A percentile compares a stretch with the other conserved stretches of the same genome.
Evolutionary conservation across 1,140 invertebrate species (phyloP).

Genomic region (Tetragonula clypearis): DNA sequence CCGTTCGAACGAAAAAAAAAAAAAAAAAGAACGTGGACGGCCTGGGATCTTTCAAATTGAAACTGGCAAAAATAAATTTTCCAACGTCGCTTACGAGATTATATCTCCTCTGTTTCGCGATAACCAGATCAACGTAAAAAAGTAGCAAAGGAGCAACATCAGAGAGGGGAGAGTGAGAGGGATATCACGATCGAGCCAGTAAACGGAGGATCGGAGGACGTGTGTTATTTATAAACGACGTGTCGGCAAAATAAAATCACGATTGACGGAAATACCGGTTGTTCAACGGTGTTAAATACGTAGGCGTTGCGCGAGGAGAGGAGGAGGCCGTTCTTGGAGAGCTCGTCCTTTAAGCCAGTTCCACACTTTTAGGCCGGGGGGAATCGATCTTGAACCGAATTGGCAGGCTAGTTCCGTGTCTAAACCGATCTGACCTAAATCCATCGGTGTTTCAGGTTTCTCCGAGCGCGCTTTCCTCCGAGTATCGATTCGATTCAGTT

Average conservation of each 20-base stretch:
- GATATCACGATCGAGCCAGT: conserved; percentile 17
- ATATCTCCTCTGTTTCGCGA: conserved; percentile 20
- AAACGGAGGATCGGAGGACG: conserved; percentile 1
- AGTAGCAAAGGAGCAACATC: neutral
- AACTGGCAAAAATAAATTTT: conserved; percentile 4
- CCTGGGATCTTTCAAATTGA: neutral
- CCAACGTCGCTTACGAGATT: neutral
- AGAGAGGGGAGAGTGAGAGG: neutral
- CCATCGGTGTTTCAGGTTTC: neutral
- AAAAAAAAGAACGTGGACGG: too few relatives aligned
- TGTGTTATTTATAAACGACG: conserved; percentile 51
- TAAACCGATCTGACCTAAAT: conserved; percentile 18
- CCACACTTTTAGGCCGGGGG: neutral
- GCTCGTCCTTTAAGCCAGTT: conserved; percentile 5
- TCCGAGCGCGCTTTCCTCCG: neutral
- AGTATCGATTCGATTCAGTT: neutral
- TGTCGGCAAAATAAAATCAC: conserved; percentile 28
- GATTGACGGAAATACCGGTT: conserved; percentile 27
- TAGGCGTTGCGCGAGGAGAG: neutral
- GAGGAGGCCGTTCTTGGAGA: neutral
- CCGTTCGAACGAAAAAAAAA: neutral
- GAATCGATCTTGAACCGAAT: neutral
- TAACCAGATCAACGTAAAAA: conserved; percentile 28
- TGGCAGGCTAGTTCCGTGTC: neutral
- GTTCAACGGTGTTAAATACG: conserved; percentile 23